Conservation (phyloP, 2,113 vertebrate genomes). For the Apistogramma diplotaenia region DNA sequence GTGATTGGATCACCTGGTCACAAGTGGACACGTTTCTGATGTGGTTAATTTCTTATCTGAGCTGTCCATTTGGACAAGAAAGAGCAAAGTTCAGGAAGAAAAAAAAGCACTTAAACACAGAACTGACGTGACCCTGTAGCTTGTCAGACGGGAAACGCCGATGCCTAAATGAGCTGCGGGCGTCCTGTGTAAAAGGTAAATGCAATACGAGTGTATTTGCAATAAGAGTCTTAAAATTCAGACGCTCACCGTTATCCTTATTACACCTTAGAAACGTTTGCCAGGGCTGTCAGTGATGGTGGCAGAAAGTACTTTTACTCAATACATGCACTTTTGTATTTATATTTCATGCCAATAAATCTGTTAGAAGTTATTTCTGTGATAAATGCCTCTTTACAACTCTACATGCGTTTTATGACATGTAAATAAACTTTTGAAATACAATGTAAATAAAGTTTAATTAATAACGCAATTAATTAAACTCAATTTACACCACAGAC, state of each 20-base stretch:
- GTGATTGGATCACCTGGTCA: too few species aligned
- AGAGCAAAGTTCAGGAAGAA: background rate
- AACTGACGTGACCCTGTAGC: background rate
- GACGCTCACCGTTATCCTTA: background rate
- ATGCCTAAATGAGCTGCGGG: background rate
- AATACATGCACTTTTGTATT: background rate
- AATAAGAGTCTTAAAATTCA: background rate
- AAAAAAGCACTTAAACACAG: background rate
- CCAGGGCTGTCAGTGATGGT: too few species aligned
- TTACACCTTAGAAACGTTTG: background rate
- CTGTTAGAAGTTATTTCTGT: background rate
- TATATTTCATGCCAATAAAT: background rate
- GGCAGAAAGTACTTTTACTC: background rate
- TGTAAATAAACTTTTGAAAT: background rate
- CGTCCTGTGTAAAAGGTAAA: background rate
- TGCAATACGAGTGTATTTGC: background rate
- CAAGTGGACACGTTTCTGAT: too few species aligned
- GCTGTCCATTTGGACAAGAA: background rate
- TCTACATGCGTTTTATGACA: background rate
- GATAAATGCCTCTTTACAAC: too few species aligned
- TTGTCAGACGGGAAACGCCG: background rate
- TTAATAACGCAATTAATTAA: background rate
- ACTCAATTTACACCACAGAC: background rate
- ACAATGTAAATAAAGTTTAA: background rate
- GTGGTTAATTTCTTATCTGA: background rate